Percentiles rank a stretch among this genome's conserved stretches.
Evolutionary conservation across 2,888 invertebrate genomes (phyloP).

Genomic region (Ceratothoa steindachneri): DNA sequence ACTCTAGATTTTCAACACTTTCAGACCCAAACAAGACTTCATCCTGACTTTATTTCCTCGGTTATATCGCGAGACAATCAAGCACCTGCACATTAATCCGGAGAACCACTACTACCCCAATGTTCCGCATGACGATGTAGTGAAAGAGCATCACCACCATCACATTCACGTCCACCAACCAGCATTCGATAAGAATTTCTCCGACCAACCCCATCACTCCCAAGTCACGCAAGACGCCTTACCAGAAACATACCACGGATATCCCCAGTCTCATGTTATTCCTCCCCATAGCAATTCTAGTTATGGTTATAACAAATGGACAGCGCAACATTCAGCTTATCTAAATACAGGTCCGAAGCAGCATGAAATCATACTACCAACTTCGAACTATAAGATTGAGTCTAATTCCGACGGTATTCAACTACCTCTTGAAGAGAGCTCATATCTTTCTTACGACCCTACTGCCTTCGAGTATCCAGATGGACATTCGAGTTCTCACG

Average conservation of each 20-base stretch:
- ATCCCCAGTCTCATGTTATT: background rate
- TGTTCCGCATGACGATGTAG: background rate
- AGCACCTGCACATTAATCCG: background rate
- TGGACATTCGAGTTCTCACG: background rate
- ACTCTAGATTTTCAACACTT: too few relatives aligned
- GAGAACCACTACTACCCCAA: background rate
- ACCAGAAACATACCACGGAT: background rate
- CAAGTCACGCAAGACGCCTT: background rate
- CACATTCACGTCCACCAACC: slow-evolving; percentile 2
- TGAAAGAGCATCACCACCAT: slow-evolving; percentile 7
- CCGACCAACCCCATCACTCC: background rate
- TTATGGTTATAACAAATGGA: background rate
- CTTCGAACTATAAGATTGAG: background rate
- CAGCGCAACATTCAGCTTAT: background rate
- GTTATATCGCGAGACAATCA: background rate
- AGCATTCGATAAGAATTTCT: background rate
- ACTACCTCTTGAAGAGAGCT: background rate
- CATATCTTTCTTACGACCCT: background rate
- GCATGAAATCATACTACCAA: background rate
- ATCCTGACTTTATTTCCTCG: background rate
- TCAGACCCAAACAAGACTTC: background rate
- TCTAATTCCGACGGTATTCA: background rate
- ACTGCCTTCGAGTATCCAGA: background rate
- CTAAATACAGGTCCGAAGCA: too few relatives aligned
- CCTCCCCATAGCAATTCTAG: background rate